Evolutionary conservation across 2,888 invertebrate species (phyloP).

Genomic region (Yponomeuta evonymella): DNA sequence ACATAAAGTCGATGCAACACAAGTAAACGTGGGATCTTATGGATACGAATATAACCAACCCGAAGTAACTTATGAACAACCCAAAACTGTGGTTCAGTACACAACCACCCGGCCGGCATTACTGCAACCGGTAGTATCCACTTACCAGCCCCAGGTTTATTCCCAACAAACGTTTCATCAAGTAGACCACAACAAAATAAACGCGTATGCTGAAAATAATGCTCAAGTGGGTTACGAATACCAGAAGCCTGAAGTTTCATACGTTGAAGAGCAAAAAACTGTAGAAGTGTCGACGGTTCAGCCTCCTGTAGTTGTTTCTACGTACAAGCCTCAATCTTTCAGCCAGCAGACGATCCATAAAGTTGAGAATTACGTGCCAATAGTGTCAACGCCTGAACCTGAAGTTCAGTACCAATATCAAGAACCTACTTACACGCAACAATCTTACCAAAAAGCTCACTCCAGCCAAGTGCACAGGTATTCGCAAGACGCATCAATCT

Average conservation of each 20-base stretch:
- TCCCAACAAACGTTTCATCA: conserved; percentile 53
- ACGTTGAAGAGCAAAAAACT: conserved; percentile 16
- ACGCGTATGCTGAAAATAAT: conserved; percentile 37
- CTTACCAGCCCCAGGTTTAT: conserved; percentile 25
- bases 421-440: conserved; percentile 36
- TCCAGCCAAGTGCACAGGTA: conserved; percentile 41
- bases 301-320: conserved; percentile 35
- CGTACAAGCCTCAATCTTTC: conserved; percentile 45
- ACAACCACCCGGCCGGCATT: conserved; percentile 37
- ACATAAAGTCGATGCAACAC: conserved; percentile 5
- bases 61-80: conserved; percentile 32
- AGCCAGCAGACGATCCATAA: conserved; percentile 53
- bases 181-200: conserved; percentile 33
- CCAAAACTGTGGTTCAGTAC: conserved; percentile 33
- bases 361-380: conserved; percentile 31
- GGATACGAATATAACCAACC: conserved; percentile 32
- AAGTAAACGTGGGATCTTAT: conserved; percentile 27
- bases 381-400: conserved; percentile 34
- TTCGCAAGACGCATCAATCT: conserved; percentile 31
- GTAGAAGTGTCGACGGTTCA: conserved; percentile 22
- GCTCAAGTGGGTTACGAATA: conserved; percentile 19
- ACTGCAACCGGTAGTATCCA: neutral
- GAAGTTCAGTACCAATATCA: conserved; percentile 51
- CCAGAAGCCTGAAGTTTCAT: conserved; percentile 20
- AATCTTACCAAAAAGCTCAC: conserved; percentile 51